A percentile compares a stretch with the other conserved stretches of the same genome.
phyloP scores from a whole-genome alignment of 1,140 invertebrate species.

The Cecropterus lyciades region DNA sequence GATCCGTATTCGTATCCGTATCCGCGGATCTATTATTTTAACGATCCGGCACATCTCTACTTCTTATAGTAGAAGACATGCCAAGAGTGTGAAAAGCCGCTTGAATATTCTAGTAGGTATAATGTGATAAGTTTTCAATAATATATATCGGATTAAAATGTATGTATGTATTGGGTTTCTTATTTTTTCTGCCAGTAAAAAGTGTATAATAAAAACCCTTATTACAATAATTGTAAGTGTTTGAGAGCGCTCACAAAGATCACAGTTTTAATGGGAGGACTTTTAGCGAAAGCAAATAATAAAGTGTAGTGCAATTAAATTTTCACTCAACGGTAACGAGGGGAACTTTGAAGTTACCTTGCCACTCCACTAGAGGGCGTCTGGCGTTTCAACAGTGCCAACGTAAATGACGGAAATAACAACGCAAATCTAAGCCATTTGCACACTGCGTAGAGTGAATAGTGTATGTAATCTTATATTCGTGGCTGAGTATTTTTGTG shows the following conservation, averaged over 20 bases:
- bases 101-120: too few species aligned
- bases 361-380: conserved; percentile 14
- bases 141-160: too few species aligned
- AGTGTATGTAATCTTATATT: too few species aligned
- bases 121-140: too few species aligned
- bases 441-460: not conserved
- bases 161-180: too few species aligned
- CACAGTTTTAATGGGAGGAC: conserved; percentile 8
- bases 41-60: too few species aligned
- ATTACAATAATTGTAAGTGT: conserved; percentile 4
- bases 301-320: conserved; percentile 33
- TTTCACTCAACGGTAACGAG: conserved; percentile 24
- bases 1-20: too few species aligned
- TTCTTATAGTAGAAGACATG: too few species aligned
- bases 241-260: conserved; percentile 5
- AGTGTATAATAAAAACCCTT: not conserved
- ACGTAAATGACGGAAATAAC: conserved; percentile 11
- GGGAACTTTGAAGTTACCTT: conserved; percentile 22
- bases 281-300: conserved; percentile 29
- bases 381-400: conserved; percentile 18
- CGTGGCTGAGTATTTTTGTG: too few species aligned
- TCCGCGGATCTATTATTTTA: too few species aligned
- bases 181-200: not conserved
- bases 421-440: not conserved
- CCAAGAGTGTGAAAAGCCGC: too few species aligned